A percentile compares a stretch with the other conserved stretches of the same genome.
Conservation (phyloP, 2,888 invertebrate genomes). For the Phortica magna region DNA sequence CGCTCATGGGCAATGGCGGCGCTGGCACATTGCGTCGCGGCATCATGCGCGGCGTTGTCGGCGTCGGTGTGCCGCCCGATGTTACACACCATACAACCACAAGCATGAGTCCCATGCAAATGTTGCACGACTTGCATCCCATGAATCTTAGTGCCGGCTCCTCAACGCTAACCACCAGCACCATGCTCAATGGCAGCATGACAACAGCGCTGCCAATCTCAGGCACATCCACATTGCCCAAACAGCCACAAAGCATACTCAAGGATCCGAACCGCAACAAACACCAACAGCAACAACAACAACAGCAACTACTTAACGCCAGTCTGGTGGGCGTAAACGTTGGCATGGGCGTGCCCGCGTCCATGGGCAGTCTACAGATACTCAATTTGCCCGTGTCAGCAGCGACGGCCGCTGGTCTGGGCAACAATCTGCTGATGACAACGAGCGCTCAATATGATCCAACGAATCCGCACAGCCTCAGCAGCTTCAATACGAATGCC, state of each 20-base stretch:
- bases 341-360: conserved; percentile 65
- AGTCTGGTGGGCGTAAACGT: conserved; percentile 67
- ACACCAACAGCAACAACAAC: conserved; percentile 79
- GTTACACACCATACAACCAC: conserved; percentile 77
- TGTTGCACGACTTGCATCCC: conserved; percentile 74
- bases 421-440: conserved; percentile 75
- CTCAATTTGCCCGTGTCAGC: conserved; percentile 81
- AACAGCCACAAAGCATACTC: conserved; percentile 82
- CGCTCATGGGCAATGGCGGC: conserved; percentile 53
- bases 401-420: conserved; percentile 79
- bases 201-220: conserved; percentile 63
- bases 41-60: conserved; percentile 75
- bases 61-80: conserved; percentile 77
- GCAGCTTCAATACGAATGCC: conserved; percentile 72
- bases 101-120: conserved; percentile 59
- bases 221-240: conserved; percentile 70
- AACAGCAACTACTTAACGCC: conserved; percentile 78
- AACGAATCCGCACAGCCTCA: conserved; percentile 72
- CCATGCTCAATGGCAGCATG: conserved; percentile 74
- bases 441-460: conserved; percentile 75
- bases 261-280: conserved; percentile 83
- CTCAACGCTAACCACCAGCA: conserved; percentile 75
- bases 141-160: conserved; percentile 73
- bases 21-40: conserved; percentile 75
- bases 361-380: conserved; percentile 79